Conservation (phyloP, 2,113 vertebrate genomes). For the Xerus inauris region DNA sequence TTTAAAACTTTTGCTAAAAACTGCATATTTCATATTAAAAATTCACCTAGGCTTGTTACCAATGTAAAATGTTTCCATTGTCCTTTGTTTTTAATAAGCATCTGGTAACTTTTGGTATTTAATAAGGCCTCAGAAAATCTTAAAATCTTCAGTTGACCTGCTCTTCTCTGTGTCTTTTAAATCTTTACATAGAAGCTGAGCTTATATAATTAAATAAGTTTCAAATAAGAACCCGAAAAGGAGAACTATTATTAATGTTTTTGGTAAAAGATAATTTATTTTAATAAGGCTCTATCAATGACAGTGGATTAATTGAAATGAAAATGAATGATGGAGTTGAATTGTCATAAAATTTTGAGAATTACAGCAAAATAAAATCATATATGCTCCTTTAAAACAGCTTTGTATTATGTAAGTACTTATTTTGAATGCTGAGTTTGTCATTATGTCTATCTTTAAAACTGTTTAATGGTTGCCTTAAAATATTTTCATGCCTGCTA, state of each 20-base stretch:
- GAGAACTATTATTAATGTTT: constrained; percentile 7
- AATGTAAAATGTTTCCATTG: background rate
- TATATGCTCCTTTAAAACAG: constrained; percentile 46
- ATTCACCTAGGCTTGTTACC: background rate
- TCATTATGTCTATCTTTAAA: constrained; percentile 71
- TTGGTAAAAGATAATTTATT: constrained; percentile 42
- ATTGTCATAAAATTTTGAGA: constrained; percentile 51
- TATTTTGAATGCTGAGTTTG: constrained; percentile 68
- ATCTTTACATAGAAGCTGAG: constrained; percentile 19
- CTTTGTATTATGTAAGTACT: constrained; percentile 43
- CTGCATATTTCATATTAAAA: constrained; percentile 38
- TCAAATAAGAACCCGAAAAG: constrained; percentile 35
- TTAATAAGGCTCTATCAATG: constrained; percentile 35
- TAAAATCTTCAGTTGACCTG: background rate
- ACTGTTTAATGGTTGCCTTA: constrained; percentile 66
- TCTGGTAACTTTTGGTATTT: background rate
- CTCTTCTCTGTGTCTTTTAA: background rate
- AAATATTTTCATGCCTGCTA: constrained; percentile 77
- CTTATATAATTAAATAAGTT: constrained; percentile 6
- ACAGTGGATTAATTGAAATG: constrained; percentile 44
- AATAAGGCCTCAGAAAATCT: background rate
- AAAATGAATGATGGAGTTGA: constrained; percentile 47
- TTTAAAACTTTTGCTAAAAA: constrained; percentile 43
- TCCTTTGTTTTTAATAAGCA: constrained; percentile 41
- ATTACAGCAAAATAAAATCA: constrained; percentile 54